phyloP scores from a whole-genome alignment of 2,113 vertebrate genomes.

The Mustela nigripes region DNA sequence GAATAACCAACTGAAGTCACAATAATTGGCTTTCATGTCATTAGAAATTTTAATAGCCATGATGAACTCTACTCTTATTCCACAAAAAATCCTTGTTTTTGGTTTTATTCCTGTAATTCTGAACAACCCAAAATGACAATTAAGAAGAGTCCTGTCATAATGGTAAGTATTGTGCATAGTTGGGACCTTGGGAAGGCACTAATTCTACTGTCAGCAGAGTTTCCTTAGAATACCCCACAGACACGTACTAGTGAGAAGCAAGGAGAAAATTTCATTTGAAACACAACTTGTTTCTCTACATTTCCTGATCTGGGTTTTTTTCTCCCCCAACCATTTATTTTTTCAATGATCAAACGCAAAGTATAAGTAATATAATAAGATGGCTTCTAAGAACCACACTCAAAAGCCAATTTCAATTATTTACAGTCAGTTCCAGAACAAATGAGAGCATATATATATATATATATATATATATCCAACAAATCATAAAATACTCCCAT shows the following conservation, averaged over 20 bases:
- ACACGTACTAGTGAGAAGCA: neutral
- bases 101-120: constrained; percentile 64
- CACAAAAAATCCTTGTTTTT: constrained; percentile 60
- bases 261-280: constrained; percentile 4
- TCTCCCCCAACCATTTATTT: neutral
- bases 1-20: constrained; percentile 78
- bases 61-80: constrained; percentile 67
- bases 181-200: neutral
- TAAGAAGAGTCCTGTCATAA: constrained; percentile 66
- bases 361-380: neutral
- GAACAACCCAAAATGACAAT: constrained; percentile 67
- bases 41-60: constrained; percentile 79
- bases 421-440: neutral
- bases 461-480: neutral
- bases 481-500: neutral
- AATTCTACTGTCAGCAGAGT: constrained; percentile 44
- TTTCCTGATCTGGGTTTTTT: neutral
- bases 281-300: neutral
- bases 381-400: neutral
- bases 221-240: constrained; percentile 42
- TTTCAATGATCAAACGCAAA: constrained; percentile 38
- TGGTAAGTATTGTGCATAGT: neutral
- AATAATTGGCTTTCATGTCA: constrained; percentile 76
- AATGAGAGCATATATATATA: neutral
- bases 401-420: constrained; percentile 14